Evolutionary conservation across 2,797 vertebrate genomes (phyloP).

Genomic region (Poeciliopsis turneri): DNA sequence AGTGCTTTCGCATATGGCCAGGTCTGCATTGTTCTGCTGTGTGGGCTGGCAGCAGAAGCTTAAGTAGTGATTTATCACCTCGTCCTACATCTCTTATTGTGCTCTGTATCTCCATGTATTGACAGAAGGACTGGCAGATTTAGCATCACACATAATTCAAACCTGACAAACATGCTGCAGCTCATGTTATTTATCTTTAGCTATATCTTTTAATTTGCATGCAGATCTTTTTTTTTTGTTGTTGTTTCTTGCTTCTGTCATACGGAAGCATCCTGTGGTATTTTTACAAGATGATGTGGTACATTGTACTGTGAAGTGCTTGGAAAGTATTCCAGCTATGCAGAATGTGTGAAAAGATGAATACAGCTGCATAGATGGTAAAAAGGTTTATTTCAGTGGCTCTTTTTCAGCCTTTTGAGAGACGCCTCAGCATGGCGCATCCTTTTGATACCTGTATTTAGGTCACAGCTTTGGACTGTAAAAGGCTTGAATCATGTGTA

Average conservation of each 20-base stretch:
- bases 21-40: slow-evolving; percentile 56
- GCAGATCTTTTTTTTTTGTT: neutral
- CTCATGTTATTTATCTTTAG: slow-evolving; percentile 9
- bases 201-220: slow-evolving; percentile 17
- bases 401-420: slow-evolving; percentile 41
- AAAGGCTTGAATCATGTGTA: slow-evolving; percentile 34
- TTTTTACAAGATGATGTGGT: neutral
- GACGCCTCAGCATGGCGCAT: slow-evolving; percentile 35
- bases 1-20: slow-evolving; percentile 46
- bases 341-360: slow-evolving; percentile 14
- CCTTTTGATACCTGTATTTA: slow-evolving; percentile 67
- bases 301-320: neutral
- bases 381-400: slow-evolving; percentile 28
- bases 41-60: slow-evolving; percentile 71
- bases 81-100: slow-evolving; percentile 62
- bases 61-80: slow-evolving; percentile 70
- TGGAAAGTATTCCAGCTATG: slow-evolving; percentile 4
- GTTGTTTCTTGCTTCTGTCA: slow-evolving; percentile 1
- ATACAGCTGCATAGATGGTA: slow-evolving; percentile 15
- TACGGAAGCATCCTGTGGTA: neutral
- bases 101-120: slow-evolving; percentile 44
- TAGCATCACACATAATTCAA: slow-evolving; percentile 45
- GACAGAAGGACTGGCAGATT: slow-evolving; percentile 52
- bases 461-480: slow-evolving; percentile 67
- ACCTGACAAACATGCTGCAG: slow-evolving; percentile 37